These are phyloP conservation scores for Leptoteleia sp. DNA, from an alignment of 1,140 invertebrate species.

Conservation along the genomic window DNA sequence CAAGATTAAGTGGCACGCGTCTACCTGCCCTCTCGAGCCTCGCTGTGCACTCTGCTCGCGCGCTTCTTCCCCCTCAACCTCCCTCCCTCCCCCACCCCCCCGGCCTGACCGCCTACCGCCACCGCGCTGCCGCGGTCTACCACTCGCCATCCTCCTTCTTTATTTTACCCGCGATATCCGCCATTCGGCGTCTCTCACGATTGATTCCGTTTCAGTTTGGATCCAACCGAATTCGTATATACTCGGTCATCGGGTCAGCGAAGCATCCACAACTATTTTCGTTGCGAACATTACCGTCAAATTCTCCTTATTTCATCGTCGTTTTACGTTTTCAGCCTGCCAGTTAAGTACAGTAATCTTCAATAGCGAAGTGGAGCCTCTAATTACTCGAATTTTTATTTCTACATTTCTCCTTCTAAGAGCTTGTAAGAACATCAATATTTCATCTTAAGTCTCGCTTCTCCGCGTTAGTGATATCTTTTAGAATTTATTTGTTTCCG, in stretches of 20 bases:
- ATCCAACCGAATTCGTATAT: slow-evolving; percentile 43
- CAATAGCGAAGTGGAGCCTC: background rate
- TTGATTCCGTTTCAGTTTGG: slow-evolving; percentile 40
- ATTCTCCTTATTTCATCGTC: slow-evolving; percentile 21
- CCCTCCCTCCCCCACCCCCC: slow-evolving; percentile 9
- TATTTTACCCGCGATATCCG: slow-evolving; percentile 35
- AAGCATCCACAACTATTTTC: slow-evolving; percentile 36
- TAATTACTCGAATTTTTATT: too few species aligned
- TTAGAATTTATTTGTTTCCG: too few species aligned
- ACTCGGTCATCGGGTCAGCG: slow-evolving; percentile 50
- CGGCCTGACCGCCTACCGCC: too few species aligned
- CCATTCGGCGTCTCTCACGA: slow-evolving; percentile 25
- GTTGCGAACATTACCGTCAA: slow-evolving; percentile 24
- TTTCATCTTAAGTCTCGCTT: too few species aligned
- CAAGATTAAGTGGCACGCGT: slow-evolving; percentile 80
- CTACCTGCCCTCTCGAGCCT: slow-evolving; percentile 74
- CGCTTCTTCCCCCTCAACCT: slow-evolving; percentile 13
- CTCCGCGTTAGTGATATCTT: too few species aligned
- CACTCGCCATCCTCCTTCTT: slow-evolving; percentile 24
- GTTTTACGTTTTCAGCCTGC: slow-evolving; percentile 31
- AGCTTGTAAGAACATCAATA: too few species aligned
- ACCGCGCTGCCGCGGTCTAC: too few species aligned
- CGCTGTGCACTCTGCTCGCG: slow-evolving; percentile 11
- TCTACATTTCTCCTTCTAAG: too few species aligned
- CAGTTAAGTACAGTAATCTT: slow-evolving; percentile 36